Evolutionary conservation across 2,113 vertebrate species (phyloP), one percentile per base, ranked within the genome.

Genomic region (Megaleporinus macrocephalus): DNA sequence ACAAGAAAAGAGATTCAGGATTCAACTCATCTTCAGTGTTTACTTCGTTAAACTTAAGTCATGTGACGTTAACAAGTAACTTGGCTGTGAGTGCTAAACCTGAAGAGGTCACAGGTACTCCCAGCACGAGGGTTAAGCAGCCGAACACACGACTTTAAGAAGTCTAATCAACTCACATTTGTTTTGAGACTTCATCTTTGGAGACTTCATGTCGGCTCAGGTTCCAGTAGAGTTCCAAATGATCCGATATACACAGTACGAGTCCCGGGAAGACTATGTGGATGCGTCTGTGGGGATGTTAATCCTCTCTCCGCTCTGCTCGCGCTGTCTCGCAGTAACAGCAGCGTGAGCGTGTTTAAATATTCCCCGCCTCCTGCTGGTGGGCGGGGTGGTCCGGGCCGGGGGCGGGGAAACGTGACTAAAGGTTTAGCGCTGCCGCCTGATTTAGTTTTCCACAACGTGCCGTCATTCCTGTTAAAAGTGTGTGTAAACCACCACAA

Each of bases 121-220:
- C 10, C 20, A 24, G 15, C 59, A 63, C 5, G 11, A 51, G 12
- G 47, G 22, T 33, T 66, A 30, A 30, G 4, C 14, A 66, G 63
- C 18, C 27, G 4, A 33, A 49, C 0, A 66, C 44, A 11, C 15
- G 0, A 49, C 27, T 18, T 3, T 68, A 26, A 9, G 49, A 2
- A 51, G 49, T 18, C 49, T 4, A 44, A 44, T 16, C 57, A 61
- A 12, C 33, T 87, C 57, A 84, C 79, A 71, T 82, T 88, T 87
- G 88, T 87, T 90, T 74, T 86, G 88, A 68, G 89, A 22, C 81
- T 91, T 92, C 57, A 92, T 77, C 68, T 93, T 93, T 44, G 93
- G 92, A 74, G 93, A 93, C 88, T 94, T 95, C 93, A 95, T 94
- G 78, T 26, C 71, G 81, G 63, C 75, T 5, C n/a, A 22, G 1